Conservation (phyloP, 2,113 vertebrate species). For the Tetrax tetrax region DNA sequence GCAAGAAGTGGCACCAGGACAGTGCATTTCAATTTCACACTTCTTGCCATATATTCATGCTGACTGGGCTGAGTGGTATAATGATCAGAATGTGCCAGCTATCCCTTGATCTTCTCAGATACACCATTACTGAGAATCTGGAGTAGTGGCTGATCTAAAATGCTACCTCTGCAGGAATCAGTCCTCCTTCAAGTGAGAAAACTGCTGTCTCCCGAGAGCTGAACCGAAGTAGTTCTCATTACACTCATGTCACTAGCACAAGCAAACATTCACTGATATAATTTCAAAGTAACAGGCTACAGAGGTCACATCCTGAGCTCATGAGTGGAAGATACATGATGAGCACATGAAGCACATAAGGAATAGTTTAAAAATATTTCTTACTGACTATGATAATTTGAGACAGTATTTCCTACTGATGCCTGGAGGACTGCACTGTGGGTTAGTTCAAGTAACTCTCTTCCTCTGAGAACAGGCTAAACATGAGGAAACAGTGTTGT, state of each 20-base stretch:
- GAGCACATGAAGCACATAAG: neutral
- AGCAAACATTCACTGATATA: neutral
- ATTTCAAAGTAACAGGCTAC: neutral
- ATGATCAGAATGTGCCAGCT: neutral
- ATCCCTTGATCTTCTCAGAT: neutral
- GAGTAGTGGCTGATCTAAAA: neutral
- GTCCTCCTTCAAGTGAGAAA: neutral
- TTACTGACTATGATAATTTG: neutral
- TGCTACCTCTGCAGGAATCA: neutral
- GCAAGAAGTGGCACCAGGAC: neutral
- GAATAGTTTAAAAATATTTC: neutral
- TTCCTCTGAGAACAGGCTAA: neutral
- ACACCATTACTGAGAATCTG: neutral
- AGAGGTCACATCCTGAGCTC: neutral
- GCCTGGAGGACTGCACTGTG: neutral
- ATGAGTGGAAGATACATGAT: neutral
- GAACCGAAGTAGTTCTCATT: neutral
- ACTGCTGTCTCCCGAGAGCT: neutral
- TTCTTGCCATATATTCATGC: neutral
- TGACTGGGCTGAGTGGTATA: neutral
- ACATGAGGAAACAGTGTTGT: neutral
- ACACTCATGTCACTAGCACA: neutral
- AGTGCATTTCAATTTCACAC: neutral
- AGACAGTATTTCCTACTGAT: neutral
- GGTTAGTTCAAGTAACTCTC: neutral